Percentiles rank a stretch among this genome's conserved stretches.
Evolutionary conservation across 2,113 vertebrate genomes (phyloP).

Genomic region (Tinamus guttatus): DNA sequence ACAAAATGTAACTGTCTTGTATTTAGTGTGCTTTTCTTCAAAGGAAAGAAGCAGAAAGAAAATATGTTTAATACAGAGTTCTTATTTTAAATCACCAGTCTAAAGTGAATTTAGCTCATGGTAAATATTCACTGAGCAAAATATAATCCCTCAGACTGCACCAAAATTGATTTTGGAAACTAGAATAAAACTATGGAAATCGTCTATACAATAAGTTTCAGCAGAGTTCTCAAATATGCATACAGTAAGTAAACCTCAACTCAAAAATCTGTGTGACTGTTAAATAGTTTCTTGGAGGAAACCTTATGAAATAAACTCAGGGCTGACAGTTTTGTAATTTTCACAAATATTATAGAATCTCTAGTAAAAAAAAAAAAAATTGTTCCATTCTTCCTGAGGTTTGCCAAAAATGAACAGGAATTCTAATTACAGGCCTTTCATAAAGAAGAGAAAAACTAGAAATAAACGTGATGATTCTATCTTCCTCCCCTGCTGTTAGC

Average conservation of each 20-base stretch:
- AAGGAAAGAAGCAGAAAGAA: not conserved
- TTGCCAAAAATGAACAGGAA: not conserved
- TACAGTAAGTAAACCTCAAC: not conserved
- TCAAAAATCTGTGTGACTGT: not conserved
- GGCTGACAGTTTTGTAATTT: not conserved
- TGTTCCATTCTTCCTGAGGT: too few relatives aligned
- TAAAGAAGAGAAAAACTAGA: not conserved
- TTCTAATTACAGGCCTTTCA: not conserved
- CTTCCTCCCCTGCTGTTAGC: not conserved
- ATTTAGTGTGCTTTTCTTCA: not conserved
- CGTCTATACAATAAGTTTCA: not conserved
- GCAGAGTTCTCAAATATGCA: not conserved
- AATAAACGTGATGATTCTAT: not conserved
- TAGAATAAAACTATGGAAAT: not conserved
- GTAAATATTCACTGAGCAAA: not conserved
- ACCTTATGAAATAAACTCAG: not conserved
- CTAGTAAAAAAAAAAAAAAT: not conserved
- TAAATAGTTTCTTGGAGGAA: not conserved
- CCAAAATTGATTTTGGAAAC: not conserved
- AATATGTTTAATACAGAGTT: not conserved
- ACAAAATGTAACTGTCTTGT: not conserved
- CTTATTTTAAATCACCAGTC: not conserved
- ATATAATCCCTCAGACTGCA: not conserved
- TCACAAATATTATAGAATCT: fast-evolving
- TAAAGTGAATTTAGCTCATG: not conserved